Evolutionary conservation across 2,113 vertebrate species (phyloP), one percentile per base, ranked within the genome.

Genomic region (Tylochromis polylepis): DNA sequence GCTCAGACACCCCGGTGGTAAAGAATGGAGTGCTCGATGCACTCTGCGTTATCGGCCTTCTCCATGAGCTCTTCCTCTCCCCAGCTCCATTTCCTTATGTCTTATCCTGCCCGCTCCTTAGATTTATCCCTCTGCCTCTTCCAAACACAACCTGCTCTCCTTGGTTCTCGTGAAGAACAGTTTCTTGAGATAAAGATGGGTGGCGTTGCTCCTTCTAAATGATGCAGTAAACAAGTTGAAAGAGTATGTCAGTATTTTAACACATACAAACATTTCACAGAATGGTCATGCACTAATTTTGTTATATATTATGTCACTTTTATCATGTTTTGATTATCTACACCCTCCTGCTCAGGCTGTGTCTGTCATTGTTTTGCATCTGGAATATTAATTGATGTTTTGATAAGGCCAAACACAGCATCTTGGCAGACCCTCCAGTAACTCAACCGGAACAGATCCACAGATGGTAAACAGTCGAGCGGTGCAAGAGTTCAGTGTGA

Each of bases 381-480:
- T 56, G 77, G 67, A 72, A 75, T 87, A 91, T 91, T 85, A 84
- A 87, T 89, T 14, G 59, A 75, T 89, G 91, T 94, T 92, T 94
- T 79, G 51, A 56, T 85, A 60, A 53, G 38, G 60, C 84, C 36
- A 82, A 90, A 86, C 82, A 85, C 78, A 72, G 56, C 85, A 82
- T 89, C 51, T 85, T 90, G 88, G 72, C 88, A 72, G 81, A 81
- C 6, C 10, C 56, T 14, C 10, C 1, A 4, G 14, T 57, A 53
- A 12, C 58, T 38, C 3, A 83, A 88, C 57, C n/a, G 27, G 4
- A 78, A 27, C 79, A 77, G 46, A 77, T 14, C 27, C 46, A 59
- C 8, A 4, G 22, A 77, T 38, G 60, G 72, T 57, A 11, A 77
- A 85, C 60, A 70, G 81, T 41, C 10, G 49, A 31, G 18, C 10